A percentile compares a stretch with the other conserved stretches of the same genome.
phyloP scores from a whole-genome alignment of 2,888 invertebrate genomes.

The Drosophila putrida region DNA sequence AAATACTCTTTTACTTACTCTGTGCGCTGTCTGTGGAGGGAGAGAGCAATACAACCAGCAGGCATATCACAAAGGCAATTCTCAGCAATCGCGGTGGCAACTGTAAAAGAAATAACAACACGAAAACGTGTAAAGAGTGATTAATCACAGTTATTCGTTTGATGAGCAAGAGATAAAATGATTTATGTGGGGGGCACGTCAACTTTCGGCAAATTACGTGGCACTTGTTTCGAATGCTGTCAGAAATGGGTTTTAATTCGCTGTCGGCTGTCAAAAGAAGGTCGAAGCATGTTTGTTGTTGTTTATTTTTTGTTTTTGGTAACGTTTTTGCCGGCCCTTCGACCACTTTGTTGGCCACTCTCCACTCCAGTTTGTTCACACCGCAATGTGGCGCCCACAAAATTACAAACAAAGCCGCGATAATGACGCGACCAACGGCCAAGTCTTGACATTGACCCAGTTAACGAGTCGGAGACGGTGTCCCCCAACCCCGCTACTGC shows the following conservation, averaged over 20 bases:
- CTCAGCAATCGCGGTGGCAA: conserved; percentile 87
- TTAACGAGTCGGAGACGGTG: conserved; percentile 45
- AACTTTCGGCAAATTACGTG: conserved; percentile 75
- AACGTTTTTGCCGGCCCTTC: conserved; percentile 38
- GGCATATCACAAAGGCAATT: conserved; percentile 87
- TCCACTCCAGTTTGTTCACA: conserved; percentile 48
- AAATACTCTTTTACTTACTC: conserved; percentile 86
- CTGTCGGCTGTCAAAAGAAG: conserved; percentile 51
- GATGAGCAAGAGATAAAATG: conserved; percentile 56
- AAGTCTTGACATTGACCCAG: conserved; percentile 76
- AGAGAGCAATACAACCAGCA: conserved; percentile 87
- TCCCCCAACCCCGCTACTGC: neutral
- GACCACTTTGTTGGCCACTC: conserved; percentile 22
- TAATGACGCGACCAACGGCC: conserved; percentile 31
- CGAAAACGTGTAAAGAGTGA: conserved; percentile 40
- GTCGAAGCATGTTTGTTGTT: conserved; percentile 38
- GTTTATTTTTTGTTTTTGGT: neutral
- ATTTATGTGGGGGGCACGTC: conserved; percentile 70
- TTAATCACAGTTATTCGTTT: conserved; percentile 54
- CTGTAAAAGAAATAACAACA: conserved; percentile 82
- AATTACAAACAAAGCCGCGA: conserved; percentile 35
- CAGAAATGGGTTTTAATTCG: conserved; percentile 42
- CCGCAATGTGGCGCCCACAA: conserved; percentile 62
- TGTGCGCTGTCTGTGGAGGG: conserved; percentile 87
- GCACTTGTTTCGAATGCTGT: conserved; percentile 61